phyloP scores from a whole-genome alignment of 2,113 vertebrate species.

The Sylvia atricapilla region DNA sequence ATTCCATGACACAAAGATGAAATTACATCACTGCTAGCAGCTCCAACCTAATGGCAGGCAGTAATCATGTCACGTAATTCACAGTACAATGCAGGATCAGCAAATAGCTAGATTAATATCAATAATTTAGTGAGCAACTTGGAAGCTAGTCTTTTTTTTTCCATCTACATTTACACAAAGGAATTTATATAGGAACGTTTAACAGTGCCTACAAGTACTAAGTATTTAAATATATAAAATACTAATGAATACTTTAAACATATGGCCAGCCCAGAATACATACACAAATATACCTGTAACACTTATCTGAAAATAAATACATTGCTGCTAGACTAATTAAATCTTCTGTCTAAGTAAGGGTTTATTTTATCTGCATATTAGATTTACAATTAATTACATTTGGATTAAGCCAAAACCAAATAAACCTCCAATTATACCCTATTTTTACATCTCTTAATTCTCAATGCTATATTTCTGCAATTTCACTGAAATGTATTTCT shows the following conservation, averaged over 20 bases:
- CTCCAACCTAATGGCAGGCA: not conserved
- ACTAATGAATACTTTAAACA: not conserved
- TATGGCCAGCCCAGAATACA: not conserved
- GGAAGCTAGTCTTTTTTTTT: not conserved
- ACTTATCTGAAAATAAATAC: not conserved
- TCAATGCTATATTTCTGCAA: not conserved
- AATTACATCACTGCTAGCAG: conserved; percentile 44
- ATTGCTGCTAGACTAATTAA: not conserved
- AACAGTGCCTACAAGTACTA: not conserved
- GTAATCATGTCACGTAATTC: not conserved
- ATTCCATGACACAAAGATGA: conserved; percentile 13
- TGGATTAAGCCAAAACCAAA: not conserved
- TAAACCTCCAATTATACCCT: not conserved
- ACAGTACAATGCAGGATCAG: not conserved
- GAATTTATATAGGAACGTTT: not conserved
- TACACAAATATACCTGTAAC: not conserved
- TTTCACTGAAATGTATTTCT: not conserved
- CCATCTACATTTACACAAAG: not conserved
- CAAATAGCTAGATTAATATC: conserved; percentile 30
- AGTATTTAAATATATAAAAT: not conserved
- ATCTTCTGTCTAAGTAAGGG: not conserved
- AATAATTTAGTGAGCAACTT: conserved; percentile 43
- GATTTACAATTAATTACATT: not conserved
- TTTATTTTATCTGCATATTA: not conserved
- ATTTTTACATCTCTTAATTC: not conserved